Evolutionary conservation across 2,113 vertebrate genomes (phyloP), one percentile per base, ranked within the genome.

Genomic region (Chitala chitala): DNA sequence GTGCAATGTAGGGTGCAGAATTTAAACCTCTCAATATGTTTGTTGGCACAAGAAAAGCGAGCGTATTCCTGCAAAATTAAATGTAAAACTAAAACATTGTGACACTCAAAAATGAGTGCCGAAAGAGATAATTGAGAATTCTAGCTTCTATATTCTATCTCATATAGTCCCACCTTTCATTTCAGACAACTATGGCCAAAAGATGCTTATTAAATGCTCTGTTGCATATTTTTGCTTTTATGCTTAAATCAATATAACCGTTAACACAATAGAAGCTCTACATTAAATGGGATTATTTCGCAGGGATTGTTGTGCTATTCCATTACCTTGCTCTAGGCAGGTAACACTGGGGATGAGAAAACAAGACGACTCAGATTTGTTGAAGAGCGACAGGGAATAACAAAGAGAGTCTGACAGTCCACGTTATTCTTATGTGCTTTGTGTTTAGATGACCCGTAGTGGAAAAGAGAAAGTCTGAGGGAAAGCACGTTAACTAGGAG

Each of bases 241-340:
- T 29, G 26, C 31, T 59, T 70, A 77, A 66, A 80, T 77, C 75
- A 59, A 38, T 75, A 20, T 50, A 36, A 44, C 69, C 55, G 73
- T 77, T 77, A 73, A 22, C 73, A 69, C 63, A 31, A 69, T 42
- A 69, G 36, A 33, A 31, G 56, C 38, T 2, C 48, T 20, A 50
- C 58, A 53, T 56, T 69, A 73, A 69, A 76, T 20, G 20, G 71
- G 71, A 71, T 76, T 65, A 65, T 13, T 48, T 51, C 51, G 56
- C 38, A 4, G 56, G 69, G 69, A 71, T 68, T n/a, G n/a, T 75
- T 65, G 56, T 61, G 71, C 40, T n/a, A 22, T 73, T 69, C 61
- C 58, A 64, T 72, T 65, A 64, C 66, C 73, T 48, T 65, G 53
- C 59, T 46, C 40, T 38, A 29, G 51, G 66, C 42, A 71, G 50